phyloP scores from a whole-genome alignment of 1,140 invertebrate species.

The Bombus sylvicola region DNA sequence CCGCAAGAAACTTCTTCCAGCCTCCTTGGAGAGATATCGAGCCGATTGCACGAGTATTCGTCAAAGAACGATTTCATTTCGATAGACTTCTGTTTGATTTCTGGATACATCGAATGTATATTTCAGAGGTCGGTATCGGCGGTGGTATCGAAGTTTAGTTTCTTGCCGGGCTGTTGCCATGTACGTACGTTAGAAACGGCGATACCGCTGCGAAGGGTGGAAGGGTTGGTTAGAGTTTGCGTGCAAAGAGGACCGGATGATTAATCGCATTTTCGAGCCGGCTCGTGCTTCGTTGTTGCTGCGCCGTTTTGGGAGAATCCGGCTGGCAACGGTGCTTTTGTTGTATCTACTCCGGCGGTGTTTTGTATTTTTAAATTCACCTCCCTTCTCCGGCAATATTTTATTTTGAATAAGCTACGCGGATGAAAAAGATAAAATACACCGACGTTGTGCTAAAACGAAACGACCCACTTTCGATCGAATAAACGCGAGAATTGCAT shows the following conservation, averaged over 20 bases:
- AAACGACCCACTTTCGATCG: background rate
- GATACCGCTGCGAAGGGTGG: background rate
- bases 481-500: background rate
- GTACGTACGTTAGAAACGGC: background rate
- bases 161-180: background rate
- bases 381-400: too few species aligned
- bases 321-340: background rate
- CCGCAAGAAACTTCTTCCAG: background rate
- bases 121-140: background rate
- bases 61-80: background rate
- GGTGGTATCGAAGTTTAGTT: background rate
- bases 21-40: background rate
- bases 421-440: background rate
- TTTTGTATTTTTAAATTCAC: background rate
- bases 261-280: background rate
- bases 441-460: background rate
- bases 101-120: background rate
- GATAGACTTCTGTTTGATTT: background rate
- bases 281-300: background rate
- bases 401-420: background rate
- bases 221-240: background rate
- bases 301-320: background rate
- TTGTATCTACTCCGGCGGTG: too few species aligned
- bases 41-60: background rate
- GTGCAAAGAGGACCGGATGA: constrained; percentile 10